Evolutionary conservation across 2,797 vertebrate genomes (phyloP), one percentile per base, ranked within the genome.

Genomic region (Bufotes viridis): DNA sequence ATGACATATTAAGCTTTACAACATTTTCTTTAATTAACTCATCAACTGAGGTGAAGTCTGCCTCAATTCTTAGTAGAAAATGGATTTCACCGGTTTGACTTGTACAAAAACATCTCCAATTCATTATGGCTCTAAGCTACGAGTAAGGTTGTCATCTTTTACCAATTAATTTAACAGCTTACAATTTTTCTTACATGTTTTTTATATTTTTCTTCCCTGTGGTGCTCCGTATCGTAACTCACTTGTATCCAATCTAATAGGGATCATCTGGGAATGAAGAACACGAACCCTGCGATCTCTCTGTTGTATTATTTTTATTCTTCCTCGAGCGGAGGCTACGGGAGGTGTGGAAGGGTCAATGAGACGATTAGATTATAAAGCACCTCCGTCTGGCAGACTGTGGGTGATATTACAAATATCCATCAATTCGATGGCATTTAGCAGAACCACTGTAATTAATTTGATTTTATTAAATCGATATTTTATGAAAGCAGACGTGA

Each of bases 391-490:
- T 58, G 34, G 6, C 26, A 69, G 61, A 63, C 65, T 34, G 74
- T 49, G 34, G 85, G 72, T 65, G 63, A 84, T 83, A 78, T 83
- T 79, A 55, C 78, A 70, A 78, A 58, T 69, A 76, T 89, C 88
- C 65, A 83, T 89, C 88, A 87, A 34, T 72, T 61, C n/a, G 8
- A 79, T 83, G 84, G 57, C 88, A 85, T 75, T 65, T 58, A 87
- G 60, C 80, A 18, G 60, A 58, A 72, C 80, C 12, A 13, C 20
- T 63, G 61, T 82, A 89, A 89, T 89, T 83, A 72, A 89, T 89
- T 69, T 69, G 29, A 79, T 55, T 58, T 86, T 89, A 87, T 87
- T 89, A 83, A 82, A 87, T 89, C 88, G 70, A 82, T 82, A 72
- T 29, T 88, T 86, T 89, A 86, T 81, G 26, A 82, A 86, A 86